Evolutionary conservation across 1,140 invertebrate genomes (phyloP).

Genomic region (Scaptomyza graminum): DNA sequence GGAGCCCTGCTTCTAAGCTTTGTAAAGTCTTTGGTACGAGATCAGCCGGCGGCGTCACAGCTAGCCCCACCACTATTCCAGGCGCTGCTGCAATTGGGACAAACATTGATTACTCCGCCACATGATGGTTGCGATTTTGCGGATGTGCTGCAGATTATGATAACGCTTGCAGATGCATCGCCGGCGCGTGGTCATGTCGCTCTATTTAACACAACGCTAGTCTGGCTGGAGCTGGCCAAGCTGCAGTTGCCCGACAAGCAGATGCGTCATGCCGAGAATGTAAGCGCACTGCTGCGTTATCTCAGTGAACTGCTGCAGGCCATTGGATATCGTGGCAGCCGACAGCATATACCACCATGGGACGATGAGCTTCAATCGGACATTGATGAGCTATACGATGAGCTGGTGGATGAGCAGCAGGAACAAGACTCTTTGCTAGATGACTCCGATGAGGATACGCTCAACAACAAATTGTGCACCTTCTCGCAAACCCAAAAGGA

Average conservation of each 20-base stretch:
- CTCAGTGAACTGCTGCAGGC: constrained; percentile 85
- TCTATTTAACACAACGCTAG: constrained; percentile 91
- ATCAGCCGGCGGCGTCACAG: constrained; percentile 85
- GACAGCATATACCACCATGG: constrained; percentile 90
- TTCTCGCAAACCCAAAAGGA: constrained; percentile 98
- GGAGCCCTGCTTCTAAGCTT: constrained; percentile 89
- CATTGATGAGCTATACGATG: constrained; percentile 88
- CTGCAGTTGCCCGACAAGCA: constrained; percentile 86
- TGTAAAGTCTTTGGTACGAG: constrained; percentile 90
- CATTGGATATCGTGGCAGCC: constrained; percentile 83
- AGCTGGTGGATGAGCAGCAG: constrained; percentile 90
- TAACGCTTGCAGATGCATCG: constrained; percentile 92
- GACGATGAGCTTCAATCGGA: constrained; percentile 90
- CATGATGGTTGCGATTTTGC: constrained; percentile 90
- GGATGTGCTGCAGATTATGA: constrained; percentile 91
- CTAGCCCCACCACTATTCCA: constrained; percentile 86
- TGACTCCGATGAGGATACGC: constrained; percentile 97
- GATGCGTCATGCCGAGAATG: constrained; percentile 68
- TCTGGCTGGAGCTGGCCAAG: constrained; percentile 91
- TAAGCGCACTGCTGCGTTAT: constrained; percentile 83
- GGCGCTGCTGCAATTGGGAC: constrained; percentile 90
- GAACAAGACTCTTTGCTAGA: constrained; percentile 96
- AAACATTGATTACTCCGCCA: constrained; percentile 87
- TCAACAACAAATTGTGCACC: constrained; percentile 97
- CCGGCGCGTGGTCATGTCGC: constrained; percentile 90